Evolutionary conservation across 2,888 invertebrate genomes (phyloP).

Genomic region (Heteromurus nitidus): DNA sequence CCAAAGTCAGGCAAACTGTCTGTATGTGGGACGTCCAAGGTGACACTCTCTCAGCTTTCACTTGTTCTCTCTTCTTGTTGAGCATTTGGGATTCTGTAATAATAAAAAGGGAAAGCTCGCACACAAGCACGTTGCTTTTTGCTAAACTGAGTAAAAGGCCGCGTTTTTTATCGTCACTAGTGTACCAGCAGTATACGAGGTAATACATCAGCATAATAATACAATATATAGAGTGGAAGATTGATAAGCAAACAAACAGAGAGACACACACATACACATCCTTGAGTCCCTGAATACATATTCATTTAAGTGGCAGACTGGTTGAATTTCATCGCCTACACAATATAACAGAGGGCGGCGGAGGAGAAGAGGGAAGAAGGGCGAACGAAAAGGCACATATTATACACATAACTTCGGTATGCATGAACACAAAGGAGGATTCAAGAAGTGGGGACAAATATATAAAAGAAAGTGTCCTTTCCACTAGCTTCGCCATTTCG

Average conservation of each 20-base stretch:
- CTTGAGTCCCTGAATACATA: not conserved
- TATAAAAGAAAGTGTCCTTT: constrained; percentile 1
- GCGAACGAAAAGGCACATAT: not conserved
- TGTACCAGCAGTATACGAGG: too few relatives aligned
- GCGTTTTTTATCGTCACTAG: too few relatives aligned
- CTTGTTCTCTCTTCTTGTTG: constrained; percentile 59
- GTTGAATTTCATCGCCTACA: not conserved
- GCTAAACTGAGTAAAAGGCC: too few relatives aligned
- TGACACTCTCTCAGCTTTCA: constrained; percentile 48
- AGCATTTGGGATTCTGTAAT: constrained; percentile 38
- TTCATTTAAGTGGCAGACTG: not conserved
- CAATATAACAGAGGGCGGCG: not conserved
- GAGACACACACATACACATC: not conserved
- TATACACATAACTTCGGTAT: constrained; percentile 1
- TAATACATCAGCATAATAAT: not conserved
- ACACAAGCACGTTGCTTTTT: too few relatives aligned
- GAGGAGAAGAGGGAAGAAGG: too few relatives aligned
- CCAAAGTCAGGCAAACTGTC: constrained; percentile 39
- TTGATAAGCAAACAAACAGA: not conserved
- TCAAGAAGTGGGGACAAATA: not conserved
- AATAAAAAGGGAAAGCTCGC: constrained; percentile 31
- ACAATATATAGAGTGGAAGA: too few relatives aligned
- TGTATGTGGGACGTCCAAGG: constrained; percentile 50
- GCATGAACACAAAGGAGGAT: too few relatives aligned
- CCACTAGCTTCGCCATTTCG: constrained; percentile 8